A percentile compares a stretch with the other conserved stretches of the same genome.
phyloP scores from a whole-genome alignment of 2,888 invertebrate genomes.

The Diadegma fenestrale region DNA sequence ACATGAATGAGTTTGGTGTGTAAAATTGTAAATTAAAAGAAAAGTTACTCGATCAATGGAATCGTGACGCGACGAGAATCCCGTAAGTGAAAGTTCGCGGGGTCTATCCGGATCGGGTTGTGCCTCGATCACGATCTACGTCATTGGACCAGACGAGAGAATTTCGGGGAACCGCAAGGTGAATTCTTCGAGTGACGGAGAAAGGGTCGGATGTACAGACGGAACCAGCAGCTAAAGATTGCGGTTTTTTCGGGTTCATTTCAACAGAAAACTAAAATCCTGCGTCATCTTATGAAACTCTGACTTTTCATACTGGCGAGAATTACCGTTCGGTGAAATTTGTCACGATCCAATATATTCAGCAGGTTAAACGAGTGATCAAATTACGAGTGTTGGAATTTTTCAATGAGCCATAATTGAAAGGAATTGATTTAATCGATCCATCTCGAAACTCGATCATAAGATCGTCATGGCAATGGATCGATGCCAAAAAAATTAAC shows the following conservation, averaged over 20 bases:
- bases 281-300: constrained; percentile 42
- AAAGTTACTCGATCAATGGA: constrained; percentile 47
- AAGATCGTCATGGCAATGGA: neutral
- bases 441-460: neutral
- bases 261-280: neutral
- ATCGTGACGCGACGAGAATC: constrained; percentile 42
- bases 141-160: constrained; percentile 51
- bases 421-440: too few relatives aligned
- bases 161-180: constrained; percentile 63
- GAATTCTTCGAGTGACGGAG: constrained; percentile 53
- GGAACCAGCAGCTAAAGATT: constrained; percentile 20
- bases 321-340: neutral
- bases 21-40: neutral
- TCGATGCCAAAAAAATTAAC: neutral
- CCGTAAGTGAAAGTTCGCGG: constrained; percentile 63
- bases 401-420: neutral
- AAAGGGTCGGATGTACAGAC: constrained; percentile 40
- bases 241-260: constrained; percentile 26
- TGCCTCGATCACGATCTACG: constrained; percentile 51
- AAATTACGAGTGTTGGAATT: neutral
- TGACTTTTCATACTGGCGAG: too few relatives aligned
- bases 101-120: constrained; percentile 56
- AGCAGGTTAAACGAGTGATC: neutral
- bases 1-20: constrained; percentile 3
- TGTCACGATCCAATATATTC: neutral